phyloP scores from a whole-genome alignment of 2,113 vertebrate species.

The Aix galericulata region DNA sequence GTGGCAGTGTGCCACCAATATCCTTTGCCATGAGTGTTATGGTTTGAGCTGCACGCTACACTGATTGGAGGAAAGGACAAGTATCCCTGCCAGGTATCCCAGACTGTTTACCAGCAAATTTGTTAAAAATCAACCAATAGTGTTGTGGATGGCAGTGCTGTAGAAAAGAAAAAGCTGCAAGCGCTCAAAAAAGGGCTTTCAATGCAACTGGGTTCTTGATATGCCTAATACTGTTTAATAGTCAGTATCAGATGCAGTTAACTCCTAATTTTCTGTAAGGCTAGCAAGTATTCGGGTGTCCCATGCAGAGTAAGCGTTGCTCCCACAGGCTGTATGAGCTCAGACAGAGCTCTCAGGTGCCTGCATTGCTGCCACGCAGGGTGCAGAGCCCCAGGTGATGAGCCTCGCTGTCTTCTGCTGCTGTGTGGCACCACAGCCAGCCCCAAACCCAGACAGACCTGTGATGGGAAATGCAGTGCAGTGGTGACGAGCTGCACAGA shows the following conservation, averaged over 20 bases:
- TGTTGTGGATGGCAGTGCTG: background rate
- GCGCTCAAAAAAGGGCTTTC: background rate
- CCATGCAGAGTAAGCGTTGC: background rate
- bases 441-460: background rate
- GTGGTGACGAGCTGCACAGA: background rate
- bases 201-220: background rate
- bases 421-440: background rate
- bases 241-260: background rate
- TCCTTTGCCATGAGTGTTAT: background rate
- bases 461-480: background rate
- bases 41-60: background rate
- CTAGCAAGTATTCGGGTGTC: background rate
- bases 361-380: background rate
- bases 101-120: background rate
- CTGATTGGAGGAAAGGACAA: background rate
- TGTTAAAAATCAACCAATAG: conserved; percentile 49
- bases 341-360: background rate
- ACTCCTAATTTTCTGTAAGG: background rate
- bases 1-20: background rate
- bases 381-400: background rate
- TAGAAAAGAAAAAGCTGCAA: background rate
- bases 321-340: background rate
- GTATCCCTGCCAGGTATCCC: background rate
- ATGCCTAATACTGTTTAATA: background rate
- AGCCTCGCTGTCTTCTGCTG: background rate